These are phyloP conservation scores for Oreotrochilus melanogaster DNA, from an alignment of 2,113 vertebrate genomes.

Conservation along the genomic window DNA sequence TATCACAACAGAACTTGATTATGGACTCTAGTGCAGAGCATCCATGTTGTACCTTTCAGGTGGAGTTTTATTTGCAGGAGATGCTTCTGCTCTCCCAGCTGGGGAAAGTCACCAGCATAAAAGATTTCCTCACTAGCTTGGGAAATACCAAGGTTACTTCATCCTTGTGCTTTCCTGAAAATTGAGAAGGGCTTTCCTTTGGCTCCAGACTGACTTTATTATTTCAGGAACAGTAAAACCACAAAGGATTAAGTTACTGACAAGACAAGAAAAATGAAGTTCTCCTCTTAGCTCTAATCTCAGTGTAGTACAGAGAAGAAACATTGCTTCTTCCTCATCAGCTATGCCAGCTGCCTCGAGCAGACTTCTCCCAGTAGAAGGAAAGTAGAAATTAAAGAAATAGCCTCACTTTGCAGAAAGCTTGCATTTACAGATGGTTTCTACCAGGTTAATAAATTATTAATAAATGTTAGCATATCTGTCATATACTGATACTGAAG, in stretches of 20 bases:
- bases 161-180: constrained; percentile 40
- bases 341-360: constrained; percentile 6
- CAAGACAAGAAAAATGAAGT: constrained; percentile 57
- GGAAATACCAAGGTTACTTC: constrained; percentile 31
- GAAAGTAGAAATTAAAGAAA: constrained; percentile 1
- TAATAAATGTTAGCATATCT: neutral
- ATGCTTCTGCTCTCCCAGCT: neutral
- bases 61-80: neutral
- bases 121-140: neutral
- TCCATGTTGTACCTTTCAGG: neutral
- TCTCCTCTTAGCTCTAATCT: constrained; percentile 20
- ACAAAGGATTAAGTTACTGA: constrained; percentile 51
- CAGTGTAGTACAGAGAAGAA: neutral
- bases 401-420: neutral
- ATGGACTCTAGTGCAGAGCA: neutral
- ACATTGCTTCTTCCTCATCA: neutral
- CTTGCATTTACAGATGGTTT: neutral
- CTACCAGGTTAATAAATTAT: constrained; percentile 17
- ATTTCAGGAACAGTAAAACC: constrained; percentile 37
- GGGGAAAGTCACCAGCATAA: neutral
- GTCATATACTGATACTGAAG: neutral
- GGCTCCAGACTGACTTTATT: constrained; percentile 11
- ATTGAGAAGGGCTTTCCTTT: constrained; percentile 45
- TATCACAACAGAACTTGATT: neutral
- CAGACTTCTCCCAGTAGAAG: constrained; percentile 8